Evolutionary conservation across 2,888 invertebrate genomes (phyloP).

Genomic region (Lasiommata megera): DNA sequence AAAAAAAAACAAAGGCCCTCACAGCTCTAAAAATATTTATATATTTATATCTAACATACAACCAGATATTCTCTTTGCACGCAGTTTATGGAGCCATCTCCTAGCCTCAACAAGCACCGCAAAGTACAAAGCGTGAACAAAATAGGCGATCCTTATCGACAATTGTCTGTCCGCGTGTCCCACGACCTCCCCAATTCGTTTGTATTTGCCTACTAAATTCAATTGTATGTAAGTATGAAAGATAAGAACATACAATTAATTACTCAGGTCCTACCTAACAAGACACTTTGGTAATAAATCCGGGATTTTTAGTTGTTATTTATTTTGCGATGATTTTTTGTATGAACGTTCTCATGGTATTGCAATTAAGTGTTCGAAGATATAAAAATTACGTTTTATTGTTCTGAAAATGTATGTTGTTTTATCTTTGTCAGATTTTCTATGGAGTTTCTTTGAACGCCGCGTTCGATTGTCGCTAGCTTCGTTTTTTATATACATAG

Average conservation of each 20-base stretch:
- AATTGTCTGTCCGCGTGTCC: constrained; percentile 50
- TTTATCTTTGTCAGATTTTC: neutral
- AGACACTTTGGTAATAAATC: constrained; percentile 38
- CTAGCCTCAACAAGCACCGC: constrained; percentile 27
- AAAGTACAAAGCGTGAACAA: constrained; percentile 58
- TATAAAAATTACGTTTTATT: neutral
- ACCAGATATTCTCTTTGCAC: no score
- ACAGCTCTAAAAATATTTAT: no score
- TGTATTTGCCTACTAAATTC: constrained; percentile 55
- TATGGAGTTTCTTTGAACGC: no score
- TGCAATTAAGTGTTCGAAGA: constrained; percentile 16
- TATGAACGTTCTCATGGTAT: constrained; percentile 30
- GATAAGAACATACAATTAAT: constrained; percentile 44
- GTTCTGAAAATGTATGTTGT: neutral
- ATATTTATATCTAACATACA: no score
- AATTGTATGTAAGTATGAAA: constrained; percentile 41
- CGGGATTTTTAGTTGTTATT: constrained; percentile 30
- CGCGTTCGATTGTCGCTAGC: no score
- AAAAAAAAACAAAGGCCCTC: no score
- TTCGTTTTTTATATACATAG: no score
- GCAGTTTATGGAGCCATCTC: neutral
- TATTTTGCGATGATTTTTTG: constrained; percentile 29
- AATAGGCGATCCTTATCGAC: constrained; percentile 66
- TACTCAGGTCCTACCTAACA: constrained; percentile 45
- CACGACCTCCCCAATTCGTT: constrained; percentile 67